Evolutionary conservation across 2,797 vertebrate genomes (phyloP), one percentile per base, ranked within the genome.

Genomic region (Typhlichthys subterraneus): DNA sequence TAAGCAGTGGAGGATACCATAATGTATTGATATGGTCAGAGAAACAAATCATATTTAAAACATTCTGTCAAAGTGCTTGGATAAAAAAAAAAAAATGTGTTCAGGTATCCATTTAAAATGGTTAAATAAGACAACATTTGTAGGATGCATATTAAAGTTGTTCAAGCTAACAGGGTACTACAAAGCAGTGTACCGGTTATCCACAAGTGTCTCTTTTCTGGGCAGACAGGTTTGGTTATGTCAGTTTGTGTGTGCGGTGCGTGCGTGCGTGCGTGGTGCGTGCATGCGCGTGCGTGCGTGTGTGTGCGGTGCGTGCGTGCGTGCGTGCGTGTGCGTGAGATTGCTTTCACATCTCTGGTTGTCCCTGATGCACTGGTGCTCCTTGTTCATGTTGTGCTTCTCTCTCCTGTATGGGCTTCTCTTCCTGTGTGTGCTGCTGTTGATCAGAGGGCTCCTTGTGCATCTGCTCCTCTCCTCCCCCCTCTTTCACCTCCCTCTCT

Each of bases 301-400:
- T 60, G 29, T 67, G 29, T 58, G 31, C 53, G 13, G 56, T 45
- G 15, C 31, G 19, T 42, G 14, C 56, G 45, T 60, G 29, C 67
- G 29, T 58, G 31, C 53, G 13, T 47, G 13, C 50, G 3, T 53
- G 56, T 45, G 15, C 31, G 19, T 42, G 14, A n/a, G 56, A 45
- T 13, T 58, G 33, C 14, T 12, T 72, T 87, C 69, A 91, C 23
- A 90, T 92, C 67, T 91, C 89, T 53, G 85, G 81, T 48, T 90
- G 88, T 8, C 87, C 86, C 60, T 80, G 76, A 67, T 92, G 89
- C 47, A 84, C 84, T 46, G 82, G 76, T 0, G 53, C 47, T 23
- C 52, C 13, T 8, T 72, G 72, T 15, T 67, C 67, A 49, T 70
- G 53, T 12, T 55, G 63, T 11, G 17, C 45, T 11, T 66, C 54